phyloP scores from a whole-genome alignment of 2,888 invertebrate genomes.

The Plagodis pulveraria region DNA sequence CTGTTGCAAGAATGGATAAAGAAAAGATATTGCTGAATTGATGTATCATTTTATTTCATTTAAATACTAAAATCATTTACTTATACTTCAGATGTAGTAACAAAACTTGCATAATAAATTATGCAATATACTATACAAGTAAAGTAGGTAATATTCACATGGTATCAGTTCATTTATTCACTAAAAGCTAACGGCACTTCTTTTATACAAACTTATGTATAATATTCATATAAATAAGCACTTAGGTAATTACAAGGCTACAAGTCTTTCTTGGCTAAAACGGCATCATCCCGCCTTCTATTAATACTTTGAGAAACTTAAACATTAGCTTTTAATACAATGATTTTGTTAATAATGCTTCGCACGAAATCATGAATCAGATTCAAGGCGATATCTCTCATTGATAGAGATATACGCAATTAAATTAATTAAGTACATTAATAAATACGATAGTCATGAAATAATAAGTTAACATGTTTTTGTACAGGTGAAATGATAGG shows the following conservation, averaged over 20 bases:
- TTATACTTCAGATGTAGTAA: constrained; percentile 61
- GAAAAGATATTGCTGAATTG: constrained; percentile 43
- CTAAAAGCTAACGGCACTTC: constrained; percentile 68
- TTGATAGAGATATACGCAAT: constrained; percentile 45
- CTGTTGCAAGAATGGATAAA: constrained; percentile 32
- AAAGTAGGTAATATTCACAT: constrained; percentile 55
- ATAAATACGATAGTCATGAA: constrained; percentile 54
- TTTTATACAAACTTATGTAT: constrained; percentile 57
- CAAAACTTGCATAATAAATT: constrained; percentile 59
- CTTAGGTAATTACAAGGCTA: constrained; percentile 63
- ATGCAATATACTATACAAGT: constrained; percentile 57
- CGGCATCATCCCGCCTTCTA: constrained; percentile 65
- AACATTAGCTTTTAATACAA: constrained; percentile 45
- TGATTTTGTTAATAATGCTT: constrained; percentile 48
- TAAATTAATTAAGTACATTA: constrained; percentile 51
- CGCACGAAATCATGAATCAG: constrained; percentile 50
- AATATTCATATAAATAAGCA: constrained; percentile 70
- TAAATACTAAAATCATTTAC: constrained; percentile 63
- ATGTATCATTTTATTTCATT: constrained; percentile 65
- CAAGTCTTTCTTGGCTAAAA: constrained; percentile 79
- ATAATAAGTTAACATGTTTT: constrained; percentile 48
- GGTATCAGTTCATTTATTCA: constrained; percentile 72
- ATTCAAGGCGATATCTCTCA: constrained; percentile 45
- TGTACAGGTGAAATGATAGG: constrained; percentile 43
- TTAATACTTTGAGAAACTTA: constrained; percentile 69